Evolutionary conservation across 1,140 invertebrate genomes (phyloP), one percentile per base, ranked within the genome.

Genomic region (Saccostrea echinata): DNA sequence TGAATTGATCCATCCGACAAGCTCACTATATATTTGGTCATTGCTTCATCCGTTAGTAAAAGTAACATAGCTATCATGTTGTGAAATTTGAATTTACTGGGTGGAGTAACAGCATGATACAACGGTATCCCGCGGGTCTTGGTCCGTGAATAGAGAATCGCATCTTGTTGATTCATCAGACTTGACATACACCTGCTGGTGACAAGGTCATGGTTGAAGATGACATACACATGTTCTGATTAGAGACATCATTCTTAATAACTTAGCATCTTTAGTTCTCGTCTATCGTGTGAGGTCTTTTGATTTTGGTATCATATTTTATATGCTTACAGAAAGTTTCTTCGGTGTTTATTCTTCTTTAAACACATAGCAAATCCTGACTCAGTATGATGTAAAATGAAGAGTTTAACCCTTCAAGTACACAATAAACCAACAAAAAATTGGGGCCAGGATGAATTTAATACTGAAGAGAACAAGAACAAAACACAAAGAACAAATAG

Each of bases 351-450:
- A 76, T 76, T 76, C 24, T 27, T 18, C 11, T 30, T 33, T 33
- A 18, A 33, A 76, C 24, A 27, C 16, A 76, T 76, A 16, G 68
- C 13, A 71, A 71, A 71, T 71, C 13, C 12, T 71, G 64, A 71
- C 64, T 24, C 13, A 76, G 27, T 30, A 33, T 18, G 30, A 76
- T 76, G 68, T 30, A 76, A 76, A 61, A 61, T n/a, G 55, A 61
- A 21, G 55, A 61, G 43, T 43, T 43, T 21, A 61, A 61, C 18
- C 68, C 27, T 76, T 76, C 68, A 76, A 76, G 24, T 76, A 76
- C 27, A 76, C 18, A 61, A n/a, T 61, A 61, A 61, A 61, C 55
- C 55, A 61, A 61, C 16, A 76, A 30, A 13, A 13, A 76, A 13
- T 13, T 16, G 68, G 27, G 68, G 27, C 68, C 68, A 43, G 43